Evolutionary conservation across 30 jellyfish, hydroid and myxozoan genomes (phyloP), one percentile per base, ranked within the genome.

Genomic region (Aurelia sp.): DNA sequence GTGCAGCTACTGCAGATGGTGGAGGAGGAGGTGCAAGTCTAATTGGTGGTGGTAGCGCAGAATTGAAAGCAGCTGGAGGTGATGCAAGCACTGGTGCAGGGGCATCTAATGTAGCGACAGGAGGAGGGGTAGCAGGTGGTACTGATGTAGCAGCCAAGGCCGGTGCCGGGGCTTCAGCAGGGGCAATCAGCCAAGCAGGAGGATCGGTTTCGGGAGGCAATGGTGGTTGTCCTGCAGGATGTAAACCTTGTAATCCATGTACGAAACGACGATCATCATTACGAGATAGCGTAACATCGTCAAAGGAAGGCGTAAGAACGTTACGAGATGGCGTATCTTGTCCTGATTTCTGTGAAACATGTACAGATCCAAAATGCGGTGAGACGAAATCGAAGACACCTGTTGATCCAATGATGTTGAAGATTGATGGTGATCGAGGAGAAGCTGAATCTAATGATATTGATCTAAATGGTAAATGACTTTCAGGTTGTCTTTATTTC

Each of bases 391-490:
- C 76, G 44, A 86, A 86, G 52, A 51, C 90, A 4, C 33, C 94
- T 3, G 68, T 75, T 20, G 86, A 86, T 58, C 86, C 90, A 19
- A 47, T 86, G 89, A 13, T 77, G 79, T 33, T 59, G 31, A 74
- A 72, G 48, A 60, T 68, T 17, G 88, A 75, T 51, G 52, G 65
- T 24, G 88, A 86, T 50, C 70, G 69, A 19, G 96, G 88, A 15
- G 96, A 86, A 12, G 89, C 89, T 19, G 96, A 76, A 68, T 86
- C 96, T 22, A 77, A 86, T 33, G 96, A 86, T 64, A 77, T 86
- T 0, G 96, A 86, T 65, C 44, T 86, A n/a, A 86, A 86, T 57
- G 88, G 96, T 86, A 55, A 75, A 71, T 63, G 3, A 9, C 13
- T 15, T 44, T 9, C 15, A 44, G 13, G 13, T 16, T 44, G 55